A percentile compares a stretch with the other conserved stretches of the same genome.
These are phyloP conservation scores for Leptothorax acervorum DNA, from an alignment of 2,888 invertebrate genomes.

Conservation along the genomic window DNA sequence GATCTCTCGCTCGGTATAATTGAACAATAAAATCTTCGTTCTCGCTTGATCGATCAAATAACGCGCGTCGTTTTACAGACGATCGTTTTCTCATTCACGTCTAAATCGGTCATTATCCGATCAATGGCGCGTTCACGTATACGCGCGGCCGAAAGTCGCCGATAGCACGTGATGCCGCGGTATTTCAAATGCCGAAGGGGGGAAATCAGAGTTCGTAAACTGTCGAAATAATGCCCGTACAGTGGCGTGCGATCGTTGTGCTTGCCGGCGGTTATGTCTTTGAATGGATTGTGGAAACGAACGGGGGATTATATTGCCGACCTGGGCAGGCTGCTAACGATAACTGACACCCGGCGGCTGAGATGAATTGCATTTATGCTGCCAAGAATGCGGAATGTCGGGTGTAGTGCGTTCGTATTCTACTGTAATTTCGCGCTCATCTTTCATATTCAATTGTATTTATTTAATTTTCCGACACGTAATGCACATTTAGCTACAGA, in stretches of 20 bases:
- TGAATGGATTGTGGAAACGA: conserved; percentile 51
- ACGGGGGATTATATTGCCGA: conserved; percentile 42
- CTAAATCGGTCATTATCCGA: conserved; percentile 45
- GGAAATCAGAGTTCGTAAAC: conserved; percentile 51
- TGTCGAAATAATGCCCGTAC: conserved; percentile 55
- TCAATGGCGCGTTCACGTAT: conserved; percentile 21
- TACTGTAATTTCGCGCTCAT: not conserved
- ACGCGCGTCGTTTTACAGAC: conserved; percentile 4
- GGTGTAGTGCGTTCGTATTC: conserved; percentile 3
- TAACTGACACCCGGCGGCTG: conserved; percentile 23
- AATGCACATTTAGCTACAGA: not conserved
- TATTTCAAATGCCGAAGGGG: conserved; percentile 48
- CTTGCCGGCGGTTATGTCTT: conserved; percentile 37
- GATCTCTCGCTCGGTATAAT: not conserved
- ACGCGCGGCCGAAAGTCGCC: conserved; percentile 10
- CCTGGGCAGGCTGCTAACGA: conserved; percentile 33
- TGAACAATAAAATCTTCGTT: conserved; percentile 18
- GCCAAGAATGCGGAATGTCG: conserved; percentile 24
- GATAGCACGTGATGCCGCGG: conserved; percentile 19
- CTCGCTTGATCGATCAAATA: conserved; percentile 2
- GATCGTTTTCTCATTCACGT: conserved; percentile 15
- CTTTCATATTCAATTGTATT: not conserved
- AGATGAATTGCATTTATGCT: conserved; percentile 33
- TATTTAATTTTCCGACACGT: not conserved
- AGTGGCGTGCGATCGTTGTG: conserved; percentile 25